Evolutionary conservation across 2,113 vertebrate genomes (phyloP).

Genomic region (Pleuronectes platessa): DNA sequence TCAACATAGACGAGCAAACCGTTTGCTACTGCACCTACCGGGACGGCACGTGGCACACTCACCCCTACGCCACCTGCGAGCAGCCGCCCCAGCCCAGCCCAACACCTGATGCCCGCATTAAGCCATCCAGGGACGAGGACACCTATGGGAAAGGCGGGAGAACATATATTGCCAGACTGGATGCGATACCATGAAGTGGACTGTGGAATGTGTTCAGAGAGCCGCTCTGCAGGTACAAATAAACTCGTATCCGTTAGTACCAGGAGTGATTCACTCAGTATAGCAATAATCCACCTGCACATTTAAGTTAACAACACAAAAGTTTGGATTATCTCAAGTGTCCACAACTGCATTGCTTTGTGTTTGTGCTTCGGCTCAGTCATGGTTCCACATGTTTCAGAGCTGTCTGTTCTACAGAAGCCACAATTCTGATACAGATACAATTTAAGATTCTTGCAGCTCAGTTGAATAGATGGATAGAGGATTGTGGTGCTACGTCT

Average conservation of each 20-base stretch:
- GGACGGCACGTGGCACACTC: slow-evolving; percentile 80
- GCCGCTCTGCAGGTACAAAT: not conserved
- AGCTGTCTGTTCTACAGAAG: too few relatives aligned
- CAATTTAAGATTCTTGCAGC: too few relatives aligned
- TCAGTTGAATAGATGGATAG: not conserved
- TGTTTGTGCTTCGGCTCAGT: not conserved
- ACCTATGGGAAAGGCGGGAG: slow-evolving; percentile 33
- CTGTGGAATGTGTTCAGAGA: not conserved
- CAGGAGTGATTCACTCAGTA: not conserved
- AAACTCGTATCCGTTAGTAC: not conserved
- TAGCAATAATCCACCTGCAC: not conserved
- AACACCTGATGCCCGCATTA: slow-evolving; percentile 11
- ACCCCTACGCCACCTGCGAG: slow-evolving; percentile 71
- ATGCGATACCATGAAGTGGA: slow-evolving; percentile 73
- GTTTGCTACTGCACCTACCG: slow-evolving; percentile 81
- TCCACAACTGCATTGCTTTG: not conserved
- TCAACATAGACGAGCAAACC: slow-evolving; percentile 73
- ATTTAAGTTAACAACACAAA: not conserved
- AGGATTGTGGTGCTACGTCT: not conserved
- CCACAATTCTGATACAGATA: too few relatives aligned
- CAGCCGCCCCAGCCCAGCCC: slow-evolving; percentile 47
- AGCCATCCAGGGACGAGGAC: slow-evolving; percentile 44
- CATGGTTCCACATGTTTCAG: too few relatives aligned
- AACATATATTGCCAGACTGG: slow-evolving; percentile 62
- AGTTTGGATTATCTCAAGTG: not conserved